A percentile compares a stretch with the other conserved stretches of the same genome.
Evolutionary conservation across 2,888 invertebrate species (phyloP).

Genomic region (Andrena chrysosceles): DNA sequence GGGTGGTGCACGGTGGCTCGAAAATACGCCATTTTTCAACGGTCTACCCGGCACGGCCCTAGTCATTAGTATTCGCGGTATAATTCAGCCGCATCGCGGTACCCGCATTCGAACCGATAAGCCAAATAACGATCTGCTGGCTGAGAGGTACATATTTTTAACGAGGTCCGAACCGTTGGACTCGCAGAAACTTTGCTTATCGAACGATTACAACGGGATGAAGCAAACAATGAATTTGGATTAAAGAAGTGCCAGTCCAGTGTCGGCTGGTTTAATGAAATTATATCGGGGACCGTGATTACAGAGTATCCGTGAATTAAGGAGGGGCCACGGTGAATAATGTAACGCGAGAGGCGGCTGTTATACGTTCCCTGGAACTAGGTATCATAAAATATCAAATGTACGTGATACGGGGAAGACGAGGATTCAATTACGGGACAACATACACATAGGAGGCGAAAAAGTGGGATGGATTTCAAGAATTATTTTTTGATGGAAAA

Average conservation of each 20-base stretch:
- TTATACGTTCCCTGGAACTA: background rate
- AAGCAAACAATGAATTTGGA: constrained; percentile 42
- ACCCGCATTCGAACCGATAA: constrained; percentile 69
- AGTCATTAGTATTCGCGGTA: constrained; percentile 70
- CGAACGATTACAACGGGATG: constrained; percentile 36
- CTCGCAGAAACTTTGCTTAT: constrained; percentile 60
- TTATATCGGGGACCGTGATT: constrained; percentile 17
- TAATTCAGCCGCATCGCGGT: constrained; percentile 69
- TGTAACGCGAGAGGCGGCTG: background rate
- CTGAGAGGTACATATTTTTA: constrained; percentile 59
- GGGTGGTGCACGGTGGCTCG: background rate
- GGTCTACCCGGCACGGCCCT: constrained; percentile 12
- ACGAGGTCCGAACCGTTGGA: constrained; percentile 47
- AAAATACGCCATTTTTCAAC: constrained; percentile 59
- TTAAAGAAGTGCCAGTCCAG: constrained; percentile 14
- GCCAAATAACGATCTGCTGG: constrained; percentile 64
- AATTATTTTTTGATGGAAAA: no score
- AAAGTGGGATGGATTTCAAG: no score
- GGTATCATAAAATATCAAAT: constrained; percentile 10
- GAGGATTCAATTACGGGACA: background rate
- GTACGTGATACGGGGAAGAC: background rate
- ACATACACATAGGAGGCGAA: no score
- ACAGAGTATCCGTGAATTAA: constrained; percentile 3
- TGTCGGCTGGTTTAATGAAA: constrained; percentile 15
- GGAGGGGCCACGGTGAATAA: background rate